Base-by-base conservation (phyloP, 2,888 invertebrate genomes). In the Sarcophaga rosellei region DNA sequence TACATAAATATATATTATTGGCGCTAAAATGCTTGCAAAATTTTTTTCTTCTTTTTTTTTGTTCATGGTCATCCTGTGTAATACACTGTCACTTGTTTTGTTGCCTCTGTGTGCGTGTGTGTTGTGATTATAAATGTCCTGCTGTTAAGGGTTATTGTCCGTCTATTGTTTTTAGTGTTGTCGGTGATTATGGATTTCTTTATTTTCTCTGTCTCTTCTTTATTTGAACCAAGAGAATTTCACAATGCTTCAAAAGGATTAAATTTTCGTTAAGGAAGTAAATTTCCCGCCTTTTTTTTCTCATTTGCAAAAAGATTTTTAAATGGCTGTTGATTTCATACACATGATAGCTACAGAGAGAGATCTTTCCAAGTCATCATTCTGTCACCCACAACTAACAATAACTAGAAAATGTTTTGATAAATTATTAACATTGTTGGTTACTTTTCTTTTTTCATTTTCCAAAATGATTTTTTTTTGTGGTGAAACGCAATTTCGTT, bases 131-230 rank as follows among this genome's bases (percentile, higher is more conserved):
- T 68, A 57, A 66, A 84, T 86, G 81, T 84, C 86, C 86, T 84
- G 86, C 86, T 84, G 86, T 35, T 73, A 84, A 81, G 78, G 84
- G 75, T 84, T 84, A 84, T 86, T 86, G 84, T 86, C 45, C 70
- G 66, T 65, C 63, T 59, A 77, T 86, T 84, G 84, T 86, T 78
- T 65, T 74, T 70, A 73, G 81, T 86, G 70, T 86, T 86, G 74
- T 72, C 84, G 61, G 78, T 84, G 84, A 84, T 84, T 84, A 86
- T 84, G 57, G 25, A 77, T 78, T 82, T 69, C 35, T 66, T 69
- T 20, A 20, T 69, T 61, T n/a, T 81, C 73, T 20, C 10, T 59
- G 35, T 72, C 45, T 66, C 25, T 78, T 57, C 68, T 75, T 53
- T 25, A 47, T 76, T 84, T 72, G 57, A 62, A 20, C 45, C 47